Base-by-base conservation (phyloP, 1,140 invertebrate species). In the Pararge aegeria region DNA sequence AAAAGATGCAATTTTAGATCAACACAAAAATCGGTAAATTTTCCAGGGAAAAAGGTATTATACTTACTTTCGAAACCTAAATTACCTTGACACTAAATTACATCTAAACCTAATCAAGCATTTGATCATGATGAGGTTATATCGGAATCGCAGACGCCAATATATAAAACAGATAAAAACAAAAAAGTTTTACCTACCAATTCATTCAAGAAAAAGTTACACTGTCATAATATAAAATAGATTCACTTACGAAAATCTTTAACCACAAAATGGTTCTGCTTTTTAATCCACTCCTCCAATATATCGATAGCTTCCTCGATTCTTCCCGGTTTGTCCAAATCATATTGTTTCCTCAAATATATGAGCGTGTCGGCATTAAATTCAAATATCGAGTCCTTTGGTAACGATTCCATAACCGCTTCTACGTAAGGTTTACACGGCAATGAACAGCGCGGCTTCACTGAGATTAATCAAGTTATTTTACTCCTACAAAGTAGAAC, bases 171-270 rank as follows among this genome's bases (percentile, higher is more conserved):
- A n/a, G n/a, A n/a, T n/a, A n/a, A n/a, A n/a, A n/a, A n/a, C n/a
- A n/a, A n/a, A n/a, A n/a, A n/a, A n/a, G n/a, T n/a, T n/a, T n/a
- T n/a, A n/a, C n/a, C n/a, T n/a, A n/a, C n/a, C n/a, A n/a, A n/a
- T n/a, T n/a, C n/a, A n/a, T n/a, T n/a, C n/a, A n/a, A n/a, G n/a
- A n/a, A n/a, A n/a, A n/a, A n/a, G n/a, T n/a, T n/a, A n/a, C n/a
- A n/a, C n/a, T n/a, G n/a, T n/a, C n/a, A n/a, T n/a, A n/a, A n/a
- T n/a, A n/a, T n/a, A n/a, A n/a, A n/a, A n/a, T n/a, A n/a, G 21
- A 13, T 37, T 34, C 46, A 68, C 73, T 75, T 51, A 78, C 76
- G 38, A 51, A 69, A 76, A 46, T 75, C 65, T 37, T 70, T 80
- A 10, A 57, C 68, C 0, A 55, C 15, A 38, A 79, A 74, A 64